Evolutionary conservation across 2,888 invertebrate genomes (phyloP).

Genomic region (Nineta flava): DNA sequence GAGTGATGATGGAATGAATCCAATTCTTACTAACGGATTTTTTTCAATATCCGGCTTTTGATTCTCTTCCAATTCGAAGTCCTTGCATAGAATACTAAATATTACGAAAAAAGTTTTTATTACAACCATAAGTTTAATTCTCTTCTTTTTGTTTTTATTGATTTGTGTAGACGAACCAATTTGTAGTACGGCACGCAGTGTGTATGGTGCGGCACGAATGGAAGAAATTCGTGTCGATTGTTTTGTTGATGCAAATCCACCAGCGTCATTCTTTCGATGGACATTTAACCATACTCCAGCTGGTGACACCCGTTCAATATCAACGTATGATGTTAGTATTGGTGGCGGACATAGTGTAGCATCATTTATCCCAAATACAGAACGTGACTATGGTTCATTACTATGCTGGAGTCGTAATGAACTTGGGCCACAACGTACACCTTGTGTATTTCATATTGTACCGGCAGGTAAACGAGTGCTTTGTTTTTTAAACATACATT

Average conservation of each 20-base stretch:
- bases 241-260: conserved; percentile 54
- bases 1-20: too few relatives aligned
- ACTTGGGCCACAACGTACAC: conserved; percentile 44
- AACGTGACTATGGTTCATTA: conserved; percentile 58
- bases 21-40: too few relatives aligned
- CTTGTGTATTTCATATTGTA: conserved; percentile 49
- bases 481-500: conserved; percentile 1
- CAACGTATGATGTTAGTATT: conserved; percentile 23
- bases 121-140: too few relatives aligned
- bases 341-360: conserved; percentile 25
- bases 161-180: conserved; percentile 40
- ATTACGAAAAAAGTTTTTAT: too few relatives aligned
- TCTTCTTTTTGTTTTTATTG: too few relatives aligned
- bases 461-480: conserved; percentile 33
- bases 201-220: conserved; percentile 47
- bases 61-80: too few relatives aligned
- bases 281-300: conserved; percentile 50
- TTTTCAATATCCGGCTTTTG: too few relatives aligned
- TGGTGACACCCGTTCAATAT: conserved; percentile 27
- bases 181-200: conserved; percentile 42
- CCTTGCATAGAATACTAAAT: too few relatives aligned
- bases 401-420: conserved; percentile 58
- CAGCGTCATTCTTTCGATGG: conserved; percentile 43
- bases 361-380: conserved; percentile 38
- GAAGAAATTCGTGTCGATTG: conserved; percentile 48